These are phyloP conservation scores for Aphrophora alni DNA, from an alignment of 2,888 invertebrate genomes.

Conservation along the genomic window DNA sequence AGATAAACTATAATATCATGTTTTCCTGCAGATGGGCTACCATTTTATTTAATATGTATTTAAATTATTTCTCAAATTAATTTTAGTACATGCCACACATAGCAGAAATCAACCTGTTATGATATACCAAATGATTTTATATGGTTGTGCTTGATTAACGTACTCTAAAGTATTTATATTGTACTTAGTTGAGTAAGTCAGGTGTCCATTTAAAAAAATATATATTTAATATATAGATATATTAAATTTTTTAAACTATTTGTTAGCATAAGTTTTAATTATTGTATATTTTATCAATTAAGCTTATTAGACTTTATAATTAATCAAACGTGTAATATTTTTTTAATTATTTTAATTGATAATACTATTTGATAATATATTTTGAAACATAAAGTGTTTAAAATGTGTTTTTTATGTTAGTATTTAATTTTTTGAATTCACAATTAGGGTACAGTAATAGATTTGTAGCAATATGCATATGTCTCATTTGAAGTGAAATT, in stretches of 20 bases:
- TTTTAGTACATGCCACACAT: neutral
- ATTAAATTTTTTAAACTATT: neutral
- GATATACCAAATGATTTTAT: neutral
- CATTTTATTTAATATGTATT: neutral
- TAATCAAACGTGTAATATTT: neutral
- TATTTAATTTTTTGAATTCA: neutral
- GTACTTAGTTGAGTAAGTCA: conserved; percentile 4
- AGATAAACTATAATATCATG: neutral
- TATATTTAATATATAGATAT: neutral
- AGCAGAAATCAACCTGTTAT: neutral
- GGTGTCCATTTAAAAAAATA: neutral
- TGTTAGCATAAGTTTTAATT: neutral
- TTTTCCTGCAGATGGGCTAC: neutral
- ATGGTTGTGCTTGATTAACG: neutral
- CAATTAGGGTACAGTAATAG: neutral
- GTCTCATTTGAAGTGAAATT: no score
- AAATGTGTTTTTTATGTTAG: neutral
- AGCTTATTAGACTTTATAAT: neutral
- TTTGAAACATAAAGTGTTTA: neutral
- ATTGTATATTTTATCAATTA: neutral
- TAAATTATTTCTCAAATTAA: neutral
- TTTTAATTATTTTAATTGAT: neutral
- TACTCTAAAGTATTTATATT: neutral
- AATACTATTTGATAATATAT: neutral
- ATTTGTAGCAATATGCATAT: neutral